A percentile compares a stretch with the other conserved stretches of the same genome.
These are phyloP conservation scores for Lanistes nyassanus DNA, from an alignment of 1,140 invertebrate species.

Conservation along the genomic window DNA sequence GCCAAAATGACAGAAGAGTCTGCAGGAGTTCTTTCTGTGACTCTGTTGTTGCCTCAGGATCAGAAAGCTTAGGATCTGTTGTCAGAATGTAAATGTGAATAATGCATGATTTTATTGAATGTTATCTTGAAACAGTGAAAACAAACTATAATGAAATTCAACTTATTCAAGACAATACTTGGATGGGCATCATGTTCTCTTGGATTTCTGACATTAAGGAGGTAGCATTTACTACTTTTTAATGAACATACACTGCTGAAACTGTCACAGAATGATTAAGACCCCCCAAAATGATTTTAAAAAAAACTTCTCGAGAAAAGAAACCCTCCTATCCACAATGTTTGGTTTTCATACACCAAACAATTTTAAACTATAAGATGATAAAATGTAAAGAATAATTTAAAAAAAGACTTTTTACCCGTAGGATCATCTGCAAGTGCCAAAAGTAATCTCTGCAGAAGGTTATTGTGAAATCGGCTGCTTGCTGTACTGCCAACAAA, in stretches of 20 bases:
- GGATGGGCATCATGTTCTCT: too few species aligned
- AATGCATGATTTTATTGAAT: not conserved
- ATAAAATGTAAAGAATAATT: too few species aligned
- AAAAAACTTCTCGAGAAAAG: too few species aligned
- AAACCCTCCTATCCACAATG: too few species aligned
- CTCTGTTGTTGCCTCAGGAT: slow-evolving; percentile 22
- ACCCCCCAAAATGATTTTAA: too few species aligned
- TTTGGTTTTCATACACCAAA: too few species aligned
- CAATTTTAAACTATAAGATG: too few species aligned
- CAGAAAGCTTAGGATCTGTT: slow-evolving; percentile 14
- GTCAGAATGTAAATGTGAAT: not conserved
- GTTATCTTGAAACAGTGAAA: not conserved
- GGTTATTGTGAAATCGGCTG: slow-evolving; percentile 31
- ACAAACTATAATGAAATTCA: not conserved
- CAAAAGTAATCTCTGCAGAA: slow-evolving; percentile 33
- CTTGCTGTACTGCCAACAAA: slow-evolving; percentile 42
- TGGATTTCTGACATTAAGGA: too few species aligned
- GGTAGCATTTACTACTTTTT: too few species aligned
- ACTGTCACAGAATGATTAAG: too few species aligned
- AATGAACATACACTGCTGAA: too few species aligned
- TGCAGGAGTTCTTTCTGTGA: slow-evolving; percentile 30
- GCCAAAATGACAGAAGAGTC: slow-evolving; percentile 25
- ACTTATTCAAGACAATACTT: too few species aligned
- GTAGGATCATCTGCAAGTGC: slow-evolving; percentile 23
- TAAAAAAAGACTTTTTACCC: slow-evolving; percentile 25